phyloP scores from a whole-genome alignment of 2,113 vertebrate genomes.

The Panthera leo region DNA sequence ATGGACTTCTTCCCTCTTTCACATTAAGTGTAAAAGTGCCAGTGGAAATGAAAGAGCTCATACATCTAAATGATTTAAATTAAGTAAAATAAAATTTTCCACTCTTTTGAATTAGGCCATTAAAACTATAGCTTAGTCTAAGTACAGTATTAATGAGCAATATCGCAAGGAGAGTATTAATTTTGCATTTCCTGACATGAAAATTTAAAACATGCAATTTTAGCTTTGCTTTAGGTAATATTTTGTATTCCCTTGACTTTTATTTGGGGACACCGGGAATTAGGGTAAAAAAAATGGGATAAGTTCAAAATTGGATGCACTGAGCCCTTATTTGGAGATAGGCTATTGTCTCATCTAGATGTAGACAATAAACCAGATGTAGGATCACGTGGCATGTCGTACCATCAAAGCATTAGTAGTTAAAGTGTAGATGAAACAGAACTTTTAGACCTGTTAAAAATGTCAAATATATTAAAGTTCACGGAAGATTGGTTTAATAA shows the following conservation, averaged over 20 bases:
- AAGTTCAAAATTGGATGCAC: conserved; percentile 45
- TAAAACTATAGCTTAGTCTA: conserved; percentile 75
- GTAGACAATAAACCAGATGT: background rate
- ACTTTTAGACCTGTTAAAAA: background rate
- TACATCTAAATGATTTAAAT: conserved; percentile 82
- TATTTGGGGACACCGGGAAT: conserved; percentile 67
- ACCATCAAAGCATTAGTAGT: background rate
- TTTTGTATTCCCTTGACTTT: conserved; percentile 73
- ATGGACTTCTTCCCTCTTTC: conserved; percentile 54
- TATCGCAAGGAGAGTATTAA: conserved; percentile 77
- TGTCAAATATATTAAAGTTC: background rate
- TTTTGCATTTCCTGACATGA: conserved; percentile 81
- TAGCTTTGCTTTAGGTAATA: conserved; percentile 77
- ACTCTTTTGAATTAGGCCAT: conserved; percentile 78
- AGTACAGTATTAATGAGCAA: conserved; percentile 80
- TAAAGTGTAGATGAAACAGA: background rate
- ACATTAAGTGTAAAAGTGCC: conserved; percentile 70
- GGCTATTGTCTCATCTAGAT: background rate
- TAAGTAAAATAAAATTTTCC: conserved; percentile 80
- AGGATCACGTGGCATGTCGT: background rate
- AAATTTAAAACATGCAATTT: conserved; percentile 80
- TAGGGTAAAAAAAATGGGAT: conserved; percentile 54
- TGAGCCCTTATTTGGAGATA: background rate
- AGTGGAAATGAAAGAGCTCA: conserved; percentile 79
- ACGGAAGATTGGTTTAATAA: conserved; percentile 31